Conservation (phyloP, 2,888 invertebrate genomes). For the Falcaria lacertinaria region DNA sequence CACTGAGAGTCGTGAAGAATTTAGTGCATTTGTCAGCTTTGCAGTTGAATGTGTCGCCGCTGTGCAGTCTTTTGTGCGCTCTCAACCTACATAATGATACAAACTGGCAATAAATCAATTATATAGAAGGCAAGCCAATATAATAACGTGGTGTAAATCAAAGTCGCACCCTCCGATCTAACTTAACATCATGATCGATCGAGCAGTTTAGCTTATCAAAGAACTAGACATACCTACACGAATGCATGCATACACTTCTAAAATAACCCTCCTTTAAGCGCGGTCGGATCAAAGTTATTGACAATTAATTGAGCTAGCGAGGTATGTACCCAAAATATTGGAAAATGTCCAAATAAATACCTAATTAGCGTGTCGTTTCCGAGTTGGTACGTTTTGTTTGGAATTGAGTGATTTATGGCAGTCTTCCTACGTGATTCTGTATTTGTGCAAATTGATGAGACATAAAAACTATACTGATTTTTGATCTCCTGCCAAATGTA, state of each 20-base stretch:
- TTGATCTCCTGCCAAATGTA: not conserved
- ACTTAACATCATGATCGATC: too few relatives aligned
- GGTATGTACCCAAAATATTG: conserved; percentile 14
- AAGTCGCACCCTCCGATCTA: too few relatives aligned
- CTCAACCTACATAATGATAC: too few relatives aligned
- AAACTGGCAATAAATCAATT: too few relatives aligned
- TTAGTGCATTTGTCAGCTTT: conserved; percentile 89
- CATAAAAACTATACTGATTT: not conserved
- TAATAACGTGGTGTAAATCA: too few relatives aligned
- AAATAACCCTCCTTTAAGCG: too few relatives aligned
- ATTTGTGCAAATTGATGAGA: not conserved
- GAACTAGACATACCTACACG: too few relatives aligned
- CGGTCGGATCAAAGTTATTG: too few relatives aligned
- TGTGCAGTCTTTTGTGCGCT: conserved; percentile 95
- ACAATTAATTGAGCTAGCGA: too few relatives aligned
- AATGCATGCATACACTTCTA: too few relatives aligned
- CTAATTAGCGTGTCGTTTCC: conserved; percentile 26
- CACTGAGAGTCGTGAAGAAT: conserved; percentile 95
- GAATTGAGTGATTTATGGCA: conserved; percentile 24
- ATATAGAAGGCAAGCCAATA: too few relatives aligned
- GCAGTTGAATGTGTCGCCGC: conserved; percentile 97
- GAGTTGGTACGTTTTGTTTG: conserved; percentile 32
- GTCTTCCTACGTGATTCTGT: not conserved
- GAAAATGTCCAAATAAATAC: conserved; percentile 24
- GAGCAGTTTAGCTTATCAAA: too few relatives aligned